phyloP scores from a whole-genome alignment of 2,888 invertebrate genomes.

The Eucriotettix oculatus region DNA sequence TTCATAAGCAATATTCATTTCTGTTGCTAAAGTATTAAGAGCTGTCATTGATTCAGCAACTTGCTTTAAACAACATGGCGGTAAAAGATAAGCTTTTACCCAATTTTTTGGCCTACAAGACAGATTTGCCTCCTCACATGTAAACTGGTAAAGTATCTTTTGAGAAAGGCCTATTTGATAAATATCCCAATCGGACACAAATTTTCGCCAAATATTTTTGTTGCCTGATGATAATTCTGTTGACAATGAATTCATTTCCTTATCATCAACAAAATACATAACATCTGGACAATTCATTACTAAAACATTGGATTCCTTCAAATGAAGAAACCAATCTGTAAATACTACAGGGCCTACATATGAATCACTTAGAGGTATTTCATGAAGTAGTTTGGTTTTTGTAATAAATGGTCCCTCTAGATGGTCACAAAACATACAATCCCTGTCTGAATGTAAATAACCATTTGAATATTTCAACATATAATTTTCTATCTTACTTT shows the following conservation, averaged over 20 bases:
- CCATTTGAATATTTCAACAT: slow-evolving; percentile 17
- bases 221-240: neutral
- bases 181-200: slow-evolving; percentile 11
- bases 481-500: slow-evolving; percentile 17
- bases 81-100: slow-evolving; percentile 12
- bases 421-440: slow-evolving; percentile 21
- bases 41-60: slow-evolving; percentile 15
- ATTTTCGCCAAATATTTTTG: slow-evolving; percentile 9
- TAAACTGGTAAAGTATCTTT: slow-evolving; percentile 10
- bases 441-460: slow-evolving; percentile 18
- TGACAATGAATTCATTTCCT: neutral
- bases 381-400: slow-evolving; percentile 13
- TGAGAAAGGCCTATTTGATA: slow-evolving; percentile 10
- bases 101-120: slow-evolving; percentile 12
- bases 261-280: slow-evolving; percentile 17
- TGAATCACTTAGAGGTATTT: slow-evolving; percentile 12
- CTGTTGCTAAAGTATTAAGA: slow-evolving; percentile 15
- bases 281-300: slow-evolving; percentile 20
- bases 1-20: slow-evolving; percentile 17
- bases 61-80: slow-evolving; percentile 18
- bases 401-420: slow-evolving; percentile 19
- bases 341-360: slow-evolving; percentile 14
- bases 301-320: slow-evolving; percentile 13
- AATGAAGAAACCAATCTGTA: slow-evolving; percentile 19
- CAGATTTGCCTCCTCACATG: slow-evolving; percentile 14